Evolutionary conservation across 2,888 invertebrate species (phyloP).

Genomic region (Trachelus troglodyta): DNA sequence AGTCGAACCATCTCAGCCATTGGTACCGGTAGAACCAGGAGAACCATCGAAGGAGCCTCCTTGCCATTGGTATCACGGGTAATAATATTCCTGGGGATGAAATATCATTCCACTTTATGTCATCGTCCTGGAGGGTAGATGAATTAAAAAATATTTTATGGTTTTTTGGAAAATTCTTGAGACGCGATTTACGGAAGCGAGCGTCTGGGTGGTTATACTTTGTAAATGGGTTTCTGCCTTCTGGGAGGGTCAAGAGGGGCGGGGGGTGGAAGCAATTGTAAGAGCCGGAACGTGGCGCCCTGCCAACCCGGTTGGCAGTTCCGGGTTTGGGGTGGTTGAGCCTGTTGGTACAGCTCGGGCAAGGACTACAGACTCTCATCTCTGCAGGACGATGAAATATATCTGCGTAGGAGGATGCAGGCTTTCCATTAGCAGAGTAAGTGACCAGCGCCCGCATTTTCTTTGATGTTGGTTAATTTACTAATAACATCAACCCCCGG

Average conservation of each 20-base stretch:
- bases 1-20: neutral
- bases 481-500: constrained; percentile 60
- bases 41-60: neutral
- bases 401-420: constrained; percentile 37
- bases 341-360: neutral
- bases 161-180: neutral
- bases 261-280: neutral
- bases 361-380: neutral
- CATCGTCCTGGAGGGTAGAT: neutral
- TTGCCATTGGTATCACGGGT: neutral
- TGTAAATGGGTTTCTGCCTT: neutral
- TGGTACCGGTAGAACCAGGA: neutral
- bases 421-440: constrained; percentile 60
- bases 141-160: neutral
- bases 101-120: neutral
- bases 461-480: constrained; percentile 67
- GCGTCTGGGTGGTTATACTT: neutral
- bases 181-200: neutral
- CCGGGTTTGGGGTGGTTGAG: neutral
- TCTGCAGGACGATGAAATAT: neutral
- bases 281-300: neutral
- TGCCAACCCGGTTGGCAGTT: neutral
- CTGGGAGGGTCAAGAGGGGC: neutral
- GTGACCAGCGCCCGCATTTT: constrained; percentile 61
- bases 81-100: neutral